Evolutionary conservation across 2,797 vertebrate species (phyloP).

Genomic region (Champsocephalus gunnari): DNA sequence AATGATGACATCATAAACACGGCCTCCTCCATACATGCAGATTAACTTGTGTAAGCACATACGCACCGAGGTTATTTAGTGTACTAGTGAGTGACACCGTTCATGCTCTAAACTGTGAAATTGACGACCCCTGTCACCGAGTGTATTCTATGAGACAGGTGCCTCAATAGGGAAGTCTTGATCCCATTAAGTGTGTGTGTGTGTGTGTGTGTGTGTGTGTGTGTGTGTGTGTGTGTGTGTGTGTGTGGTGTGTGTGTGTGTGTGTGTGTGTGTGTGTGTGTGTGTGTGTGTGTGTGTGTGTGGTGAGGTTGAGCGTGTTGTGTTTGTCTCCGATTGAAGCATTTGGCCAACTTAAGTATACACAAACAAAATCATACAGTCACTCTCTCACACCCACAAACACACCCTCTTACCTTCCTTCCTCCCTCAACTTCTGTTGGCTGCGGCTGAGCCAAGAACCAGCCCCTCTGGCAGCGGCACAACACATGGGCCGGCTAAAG

Average conservation of each 20-base stretch:
- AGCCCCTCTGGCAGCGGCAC: slow-evolving; percentile 70
- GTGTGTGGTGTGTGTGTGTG: not conserved
- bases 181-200: slow-evolving; percentile 22
- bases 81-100: slow-evolving; percentile 28
- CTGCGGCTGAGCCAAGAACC: slow-evolving; percentile 60
- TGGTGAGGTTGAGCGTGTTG: too few species aligned
- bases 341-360: slow-evolving; percentile 37
- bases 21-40: slow-evolving; percentile 4
- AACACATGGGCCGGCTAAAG: slow-evolving; percentile 78
- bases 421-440: slow-evolving; percentile 65
- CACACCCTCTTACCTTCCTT: slow-evolving; percentile 55
- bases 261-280: not conserved
- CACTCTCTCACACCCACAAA: slow-evolving; percentile 34
- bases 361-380: slow-evolving; percentile 58
- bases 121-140: slow-evolving; percentile 28
- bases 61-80: slow-evolving; percentile 30
- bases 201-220: not conserved
- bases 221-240: slow-evolving; percentile 2
- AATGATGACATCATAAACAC: slow-evolving; percentile 49
- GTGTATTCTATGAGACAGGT: slow-evolving; percentile 34
- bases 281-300: not conserved
- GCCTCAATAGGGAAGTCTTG: slow-evolving; percentile 26
- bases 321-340: slow-evolving; percentile 10
- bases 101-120: slow-evolving; percentile 31
- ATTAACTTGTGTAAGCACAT: slow-evolving; percentile 34